These are phyloP conservation scores for Onchidella celtica DNA, from an alignment of 2,888 invertebrate species.

Conservation along the genomic window DNA sequence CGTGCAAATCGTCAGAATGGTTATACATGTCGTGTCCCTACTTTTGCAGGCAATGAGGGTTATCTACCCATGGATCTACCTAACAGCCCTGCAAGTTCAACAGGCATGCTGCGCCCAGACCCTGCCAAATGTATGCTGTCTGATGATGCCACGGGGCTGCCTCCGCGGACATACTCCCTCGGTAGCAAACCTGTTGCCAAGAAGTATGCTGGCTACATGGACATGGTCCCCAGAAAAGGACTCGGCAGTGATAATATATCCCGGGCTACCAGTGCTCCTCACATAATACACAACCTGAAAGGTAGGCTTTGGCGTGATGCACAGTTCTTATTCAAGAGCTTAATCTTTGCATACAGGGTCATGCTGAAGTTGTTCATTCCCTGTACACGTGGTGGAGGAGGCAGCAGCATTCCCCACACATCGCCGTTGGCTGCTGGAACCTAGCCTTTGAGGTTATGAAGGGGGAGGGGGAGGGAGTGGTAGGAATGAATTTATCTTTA, in stretches of 20 bases:
- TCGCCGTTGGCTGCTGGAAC: too few relatives aligned
- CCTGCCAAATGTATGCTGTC: constrained; percentile 86
- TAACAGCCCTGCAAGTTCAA: constrained; percentile 47
- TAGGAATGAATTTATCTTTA: too few relatives aligned
- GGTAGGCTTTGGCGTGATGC: constrained; percentile 23
- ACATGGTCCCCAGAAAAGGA: constrained; percentile 56
- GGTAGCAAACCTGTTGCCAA: constrained; percentile 86
- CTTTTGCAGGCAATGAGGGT: constrained; percentile 83
- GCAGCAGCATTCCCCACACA: too few relatives aligned
- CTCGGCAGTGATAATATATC: constrained; percentile 63
- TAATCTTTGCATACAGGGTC: too few relatives aligned
- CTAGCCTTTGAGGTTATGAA: too few relatives aligned
- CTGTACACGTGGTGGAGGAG: too few relatives aligned
- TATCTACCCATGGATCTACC: constrained; percentile 66
- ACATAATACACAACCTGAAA: constrained; percentile 79
- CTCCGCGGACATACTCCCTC: constrained; percentile 88
- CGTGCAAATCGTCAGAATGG: too few relatives aligned
- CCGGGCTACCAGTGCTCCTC: constrained; percentile 87
- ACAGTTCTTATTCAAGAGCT: too few relatives aligned
- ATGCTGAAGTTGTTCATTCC: too few relatives aligned
- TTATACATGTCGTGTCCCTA: too few relatives aligned
- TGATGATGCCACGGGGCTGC: constrained; percentile 82
- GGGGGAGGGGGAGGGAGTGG: too few relatives aligned
- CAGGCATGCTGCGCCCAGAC: constrained; percentile 85
- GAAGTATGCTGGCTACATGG: constrained; percentile 59